Evolutionary conservation across 2,888 invertebrate genomes (phyloP), one percentile per base, ranked within the genome.

Genomic region (Keiferia lycopersicella): DNA sequence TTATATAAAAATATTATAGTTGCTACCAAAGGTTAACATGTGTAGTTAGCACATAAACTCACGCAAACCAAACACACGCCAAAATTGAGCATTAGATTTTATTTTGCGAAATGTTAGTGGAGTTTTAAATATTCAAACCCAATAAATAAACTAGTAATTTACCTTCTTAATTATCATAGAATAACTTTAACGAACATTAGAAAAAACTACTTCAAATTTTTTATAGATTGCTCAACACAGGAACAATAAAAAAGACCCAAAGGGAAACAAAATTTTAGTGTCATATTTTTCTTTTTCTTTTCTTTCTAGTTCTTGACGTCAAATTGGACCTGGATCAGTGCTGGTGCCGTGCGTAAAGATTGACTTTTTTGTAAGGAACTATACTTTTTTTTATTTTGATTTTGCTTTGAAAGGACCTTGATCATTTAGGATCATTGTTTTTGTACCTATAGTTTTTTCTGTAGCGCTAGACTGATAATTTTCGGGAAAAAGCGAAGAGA

Each of bases 21-120:
- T 34, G 34, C 34, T 64, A 65, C 64, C 62, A 58, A 62, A 39
- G n/a, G 6, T 45, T 45, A 45, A n/a, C 16, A 41, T 45, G 4
- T 16, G 14, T 45, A 45, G 45, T 45, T 16, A 45, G n/a, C 16
- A n/a, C 45, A 7, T 41, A 41, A 39, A 41, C 41, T n/a, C 41
- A 41, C 34, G 30, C 30, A 30, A 30, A 4, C 30, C 30, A 30
- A 30, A 26, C 3, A 34, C 34, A 34, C 8, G 34, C 34, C 8
- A 45, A n/a, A 45, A 45, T 45, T 45, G 45, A 45, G 45, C 45
- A 45, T 45, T n/a, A 16, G 45, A n/a, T 45, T n/a, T n/a, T 4
- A 45, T n/a, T 7, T 45, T 8, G 10, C 10, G 34, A 34, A 34
- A 8, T 7, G 34, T 45, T 45, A 45, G n/a, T 45, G n/a, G 8